phyloP scores from a whole-genome alignment of 92 coral and sea anemone species.

The Porites rus region DNA sequence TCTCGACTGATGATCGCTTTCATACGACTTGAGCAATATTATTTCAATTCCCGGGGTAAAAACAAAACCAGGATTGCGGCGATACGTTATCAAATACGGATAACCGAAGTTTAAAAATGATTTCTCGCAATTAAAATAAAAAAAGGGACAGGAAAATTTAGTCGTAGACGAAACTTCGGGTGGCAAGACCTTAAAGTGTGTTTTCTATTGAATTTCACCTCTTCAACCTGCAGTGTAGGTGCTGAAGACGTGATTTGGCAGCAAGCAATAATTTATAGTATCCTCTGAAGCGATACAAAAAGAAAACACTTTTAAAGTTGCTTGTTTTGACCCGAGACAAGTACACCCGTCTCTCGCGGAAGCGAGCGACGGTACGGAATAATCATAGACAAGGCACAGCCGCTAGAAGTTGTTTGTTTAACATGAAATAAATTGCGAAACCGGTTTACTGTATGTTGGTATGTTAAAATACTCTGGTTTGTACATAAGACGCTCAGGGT shows the following conservation, averaged over 20 bases:
- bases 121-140: slow-evolving; percentile 2
- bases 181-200: slow-evolving; percentile 14
- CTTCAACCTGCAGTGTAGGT: slow-evolving; percentile 24
- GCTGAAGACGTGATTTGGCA: slow-evolving; percentile 21
- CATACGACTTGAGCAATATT: slow-evolving; percentile 35
- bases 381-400: slow-evolving; percentile 4
- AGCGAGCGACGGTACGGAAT: background rate
- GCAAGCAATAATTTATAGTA: slow-evolving; percentile 41
- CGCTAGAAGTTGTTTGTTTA: slow-evolving; percentile 42
- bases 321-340: slow-evolving; percentile 36
- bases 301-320: slow-evolving; percentile 8
- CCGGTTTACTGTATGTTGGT: slow-evolving; percentile 19
- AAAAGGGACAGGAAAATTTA: background rate
- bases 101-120: background rate
- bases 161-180: slow-evolving; percentile 2
- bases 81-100: background rate
- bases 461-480: slow-evolving; percentile 2
- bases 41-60: slow-evolving; percentile 9
- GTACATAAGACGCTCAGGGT: background rate
- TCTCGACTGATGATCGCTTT: slow-evolving; percentile 17
- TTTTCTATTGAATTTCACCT: slow-evolving; percentile 29
- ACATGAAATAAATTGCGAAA: slow-evolving; percentile 35
- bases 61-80: slow-evolving; percentile 1
- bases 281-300: slow-evolving; percentile 44
- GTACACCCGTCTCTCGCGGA: slow-evolving; percentile 7